A percentile compares a stretch with the other conserved stretches of the same genome.
phyloP scores from a whole-genome alignment of 2,888 invertebrate genomes.

The Nephrotoma appendiculata region DNA sequence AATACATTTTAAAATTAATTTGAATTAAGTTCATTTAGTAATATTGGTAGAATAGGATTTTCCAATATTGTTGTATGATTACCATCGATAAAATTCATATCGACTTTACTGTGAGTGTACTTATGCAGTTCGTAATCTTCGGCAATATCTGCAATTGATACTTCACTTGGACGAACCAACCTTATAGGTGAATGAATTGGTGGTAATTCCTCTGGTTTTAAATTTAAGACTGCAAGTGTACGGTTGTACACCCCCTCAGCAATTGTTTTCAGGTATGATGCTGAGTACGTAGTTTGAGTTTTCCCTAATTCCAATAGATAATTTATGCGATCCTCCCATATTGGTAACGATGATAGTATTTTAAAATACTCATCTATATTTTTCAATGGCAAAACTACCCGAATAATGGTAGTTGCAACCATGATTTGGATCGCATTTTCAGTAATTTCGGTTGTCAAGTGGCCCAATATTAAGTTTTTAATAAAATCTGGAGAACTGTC shows the following conservation, averaged over 20 bases:
- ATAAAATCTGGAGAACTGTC: slow-evolving; percentile 70
- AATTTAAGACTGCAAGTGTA: slow-evolving; percentile 37
- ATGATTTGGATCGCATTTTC: slow-evolving; percentile 25
- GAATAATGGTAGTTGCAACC: slow-evolving; percentile 21
- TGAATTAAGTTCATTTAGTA: slow-evolving; percentile 40
- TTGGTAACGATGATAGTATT: slow-evolving; percentile 37
- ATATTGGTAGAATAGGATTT: slow-evolving; percentile 44
- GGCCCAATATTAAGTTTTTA: slow-evolving; percentile 31
- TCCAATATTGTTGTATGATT: slow-evolving; percentile 56
- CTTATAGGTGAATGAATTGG: slow-evolving; percentile 43
- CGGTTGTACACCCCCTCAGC: slow-evolving; percentile 37
- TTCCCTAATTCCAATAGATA: slow-evolving; percentile 33
- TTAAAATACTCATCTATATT: slow-evolving; percentile 21
- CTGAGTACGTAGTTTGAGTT: slow-evolving; percentile 29
- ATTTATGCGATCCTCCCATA: slow-evolving; percentile 42
- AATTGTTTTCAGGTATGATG: slow-evolving; percentile 30
- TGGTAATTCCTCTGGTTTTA: slow-evolving; percentile 32
- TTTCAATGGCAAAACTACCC: slow-evolving; percentile 26
- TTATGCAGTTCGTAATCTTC: slow-evolving; percentile 52
- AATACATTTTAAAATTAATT: neutral
- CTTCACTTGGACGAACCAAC: slow-evolving; percentile 48
- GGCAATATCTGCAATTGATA: slow-evolving; percentile 36
- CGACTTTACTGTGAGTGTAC: slow-evolving; percentile 40
- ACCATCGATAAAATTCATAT: slow-evolving; percentile 51
- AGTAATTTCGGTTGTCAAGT: slow-evolving; percentile 19